A percentile compares a stretch with the other conserved stretches of the same genome.
Conservation (phyloP, 2,113 vertebrate genomes). For the Ochotona princeps region DNA sequence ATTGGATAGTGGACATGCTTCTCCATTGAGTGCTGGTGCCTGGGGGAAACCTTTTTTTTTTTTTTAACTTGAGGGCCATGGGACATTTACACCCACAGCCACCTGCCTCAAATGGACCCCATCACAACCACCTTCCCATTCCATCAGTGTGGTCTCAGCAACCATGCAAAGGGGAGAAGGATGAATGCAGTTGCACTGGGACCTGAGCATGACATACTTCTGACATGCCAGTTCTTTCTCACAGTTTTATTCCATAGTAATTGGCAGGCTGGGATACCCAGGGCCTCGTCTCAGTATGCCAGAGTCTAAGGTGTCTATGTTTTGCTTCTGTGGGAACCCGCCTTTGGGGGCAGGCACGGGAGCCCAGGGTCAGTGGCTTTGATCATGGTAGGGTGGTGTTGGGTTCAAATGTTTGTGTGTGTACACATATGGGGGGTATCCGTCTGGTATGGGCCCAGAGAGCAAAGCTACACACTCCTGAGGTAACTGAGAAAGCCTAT, state of each 20-base stretch:
- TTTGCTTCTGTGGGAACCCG: slow-evolving; percentile 14
- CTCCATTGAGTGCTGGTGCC: not conserved
- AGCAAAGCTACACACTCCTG: not conserved
- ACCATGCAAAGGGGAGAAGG: not conserved
- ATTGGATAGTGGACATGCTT: not conserved
- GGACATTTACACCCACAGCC: not conserved
- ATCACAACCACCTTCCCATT: not conserved
- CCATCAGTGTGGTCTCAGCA: not conserved
- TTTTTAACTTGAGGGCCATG: not conserved
- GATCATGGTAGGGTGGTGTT: not conserved
- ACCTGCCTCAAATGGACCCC: too few species aligned
- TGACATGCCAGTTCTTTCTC: not conserved
- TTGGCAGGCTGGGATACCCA: not conserved
- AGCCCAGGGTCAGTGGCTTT: not conserved
- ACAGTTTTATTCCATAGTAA: slow-evolving; percentile 26
- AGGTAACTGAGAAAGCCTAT: not conserved
- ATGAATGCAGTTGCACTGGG: not conserved
- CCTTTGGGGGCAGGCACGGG: not conserved
- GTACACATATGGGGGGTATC: too few species aligned
- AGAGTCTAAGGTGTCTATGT: slow-evolving; percentile 51
- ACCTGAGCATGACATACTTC: not conserved
- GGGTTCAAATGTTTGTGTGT: not conserved
- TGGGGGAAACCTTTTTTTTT: not conserved
- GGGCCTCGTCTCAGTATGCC: not conserved
- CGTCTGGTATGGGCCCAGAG: not conserved